These are phyloP conservation scores for Agrochola lota DNA, from an alignment of 2,888 invertebrate genomes.

Conservation along the genomic window DNA sequence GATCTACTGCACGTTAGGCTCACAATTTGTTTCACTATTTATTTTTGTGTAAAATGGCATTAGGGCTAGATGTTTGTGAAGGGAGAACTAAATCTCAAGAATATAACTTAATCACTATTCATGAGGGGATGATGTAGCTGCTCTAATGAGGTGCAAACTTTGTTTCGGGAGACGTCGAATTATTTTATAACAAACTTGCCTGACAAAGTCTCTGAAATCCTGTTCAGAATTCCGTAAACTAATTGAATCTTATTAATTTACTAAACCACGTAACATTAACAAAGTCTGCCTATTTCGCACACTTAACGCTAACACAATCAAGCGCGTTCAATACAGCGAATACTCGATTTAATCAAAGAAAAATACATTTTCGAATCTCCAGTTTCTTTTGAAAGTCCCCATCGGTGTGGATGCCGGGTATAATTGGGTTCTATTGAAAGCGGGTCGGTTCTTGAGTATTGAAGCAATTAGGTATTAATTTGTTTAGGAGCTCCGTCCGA, in stretches of 20 bases:
- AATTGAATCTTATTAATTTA: slow-evolving; percentile 31
- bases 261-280: slow-evolving; percentile 30
- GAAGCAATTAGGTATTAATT: slow-evolving; percentile 79
- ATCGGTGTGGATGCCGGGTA: slow-evolving; percentile 53
- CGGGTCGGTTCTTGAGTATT: slow-evolving; percentile 56
- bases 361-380: slow-evolving; percentile 61
- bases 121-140: background rate
- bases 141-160: background rate
- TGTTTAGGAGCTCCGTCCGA: slow-evolving; percentile 72
- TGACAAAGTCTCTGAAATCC: background rate
- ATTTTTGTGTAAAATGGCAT: background rate
- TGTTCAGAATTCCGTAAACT: slow-evolving; percentile 19
- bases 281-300: slow-evolving; percentile 20
- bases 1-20: too few species aligned
- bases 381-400: slow-evolving; percentile 55
- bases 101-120: background rate
- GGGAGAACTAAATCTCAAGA: background rate
- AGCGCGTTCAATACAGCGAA: slow-evolving; percentile 42
- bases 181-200: background rate
- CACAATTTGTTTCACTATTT: too few species aligned
- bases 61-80: background rate
- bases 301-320: slow-evolving; percentile 50
- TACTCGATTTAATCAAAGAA: slow-evolving; percentile 72
- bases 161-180: background rate
- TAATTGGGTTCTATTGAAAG: slow-evolving; percentile 72